Evolutionary conservation across 2,888 invertebrate genomes (phyloP).

Genomic region (Bellardia bayeri): DNA sequence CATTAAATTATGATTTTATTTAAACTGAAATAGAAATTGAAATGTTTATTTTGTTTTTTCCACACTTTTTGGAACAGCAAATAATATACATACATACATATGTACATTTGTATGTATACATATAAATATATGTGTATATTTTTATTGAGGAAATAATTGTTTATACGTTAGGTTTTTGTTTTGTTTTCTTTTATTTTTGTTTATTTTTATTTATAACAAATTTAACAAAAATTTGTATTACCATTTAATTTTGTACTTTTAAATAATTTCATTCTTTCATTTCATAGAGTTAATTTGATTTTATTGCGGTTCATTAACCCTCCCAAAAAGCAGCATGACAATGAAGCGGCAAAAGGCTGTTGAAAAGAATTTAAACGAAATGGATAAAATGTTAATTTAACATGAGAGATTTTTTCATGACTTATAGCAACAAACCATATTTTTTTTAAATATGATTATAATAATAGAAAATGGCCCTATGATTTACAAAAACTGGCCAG

Average conservation of each 20-base stretch:
- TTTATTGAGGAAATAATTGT: constrained; percentile 48
- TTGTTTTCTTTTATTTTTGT: constrained; percentile 28
- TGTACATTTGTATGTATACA: not conserved
- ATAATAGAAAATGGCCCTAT: no score
- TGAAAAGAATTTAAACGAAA: not conserved
- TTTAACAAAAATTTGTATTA: constrained; percentile 36
- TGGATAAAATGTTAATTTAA: not conserved
- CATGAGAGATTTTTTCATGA: no score
- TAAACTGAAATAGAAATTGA: constrained; percentile 30
- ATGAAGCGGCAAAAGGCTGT: not conserved
- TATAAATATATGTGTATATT: not conserved
- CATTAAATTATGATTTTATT: constrained; percentile 3
- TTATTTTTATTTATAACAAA: constrained; percentile 36
- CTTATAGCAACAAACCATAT: no score
- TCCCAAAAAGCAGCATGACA: not conserved
- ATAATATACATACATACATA: not conserved
- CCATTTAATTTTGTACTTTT: constrained; percentile 24
- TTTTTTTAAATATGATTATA: no score
- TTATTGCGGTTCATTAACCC: constrained; percentile 31
- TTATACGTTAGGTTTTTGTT: constrained; percentile 21
- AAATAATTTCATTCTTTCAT: constrained; percentile 7
- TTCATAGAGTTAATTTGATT: not conserved
- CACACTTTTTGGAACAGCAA: constrained; percentile 2
- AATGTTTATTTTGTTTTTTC: constrained; percentile 21
- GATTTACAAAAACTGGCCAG: not conserved